Conservation (phyloP, 2,888 invertebrate genomes). For the Neoitamus cyanurus region DNA sequence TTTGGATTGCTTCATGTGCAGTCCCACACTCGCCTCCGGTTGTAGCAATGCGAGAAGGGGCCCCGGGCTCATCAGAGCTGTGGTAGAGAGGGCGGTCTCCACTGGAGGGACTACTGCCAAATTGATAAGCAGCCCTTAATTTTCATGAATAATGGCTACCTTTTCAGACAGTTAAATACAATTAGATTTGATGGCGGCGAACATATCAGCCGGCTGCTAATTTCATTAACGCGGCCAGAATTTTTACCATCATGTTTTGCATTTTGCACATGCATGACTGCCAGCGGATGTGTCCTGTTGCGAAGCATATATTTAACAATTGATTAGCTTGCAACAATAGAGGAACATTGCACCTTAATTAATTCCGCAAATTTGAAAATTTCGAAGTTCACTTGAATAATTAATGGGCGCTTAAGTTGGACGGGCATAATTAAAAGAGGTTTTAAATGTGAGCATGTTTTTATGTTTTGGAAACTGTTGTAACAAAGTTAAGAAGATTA, state of each 20-base stretch:
- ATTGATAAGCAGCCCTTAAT: constrained; percentile 28
- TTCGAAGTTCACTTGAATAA: not conserved
- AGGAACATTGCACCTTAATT: not conserved
- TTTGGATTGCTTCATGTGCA: constrained; percentile 32
- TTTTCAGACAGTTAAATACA: not conserved
- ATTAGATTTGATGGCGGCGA: not conserved
- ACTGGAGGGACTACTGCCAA: not conserved
- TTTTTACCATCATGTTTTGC: not conserved
- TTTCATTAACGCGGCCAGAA: not conserved
- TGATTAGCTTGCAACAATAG: not conserved
- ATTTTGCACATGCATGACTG: not conserved
- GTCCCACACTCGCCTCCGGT: not conserved
- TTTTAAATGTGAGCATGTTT: too few relatives aligned
- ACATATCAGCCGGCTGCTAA: not conserved
- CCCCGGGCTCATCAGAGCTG: not conserved
- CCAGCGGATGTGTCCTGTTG: not conserved
- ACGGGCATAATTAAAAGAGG: too few relatives aligned
- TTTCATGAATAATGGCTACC: constrained; percentile 18
- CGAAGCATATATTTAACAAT: not conserved
- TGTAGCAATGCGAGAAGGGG: not conserved
- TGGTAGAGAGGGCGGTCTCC: not conserved
- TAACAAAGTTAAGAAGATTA: too few relatives aligned
- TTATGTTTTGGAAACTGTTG: too few relatives aligned
- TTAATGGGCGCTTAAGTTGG: too few relatives aligned
- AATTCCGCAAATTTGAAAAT: not conserved